These are phyloP conservation scores for Myotis myotis DNA, from an alignment of 2,797 vertebrate genomes.

Conservation along the genomic window DNA sequence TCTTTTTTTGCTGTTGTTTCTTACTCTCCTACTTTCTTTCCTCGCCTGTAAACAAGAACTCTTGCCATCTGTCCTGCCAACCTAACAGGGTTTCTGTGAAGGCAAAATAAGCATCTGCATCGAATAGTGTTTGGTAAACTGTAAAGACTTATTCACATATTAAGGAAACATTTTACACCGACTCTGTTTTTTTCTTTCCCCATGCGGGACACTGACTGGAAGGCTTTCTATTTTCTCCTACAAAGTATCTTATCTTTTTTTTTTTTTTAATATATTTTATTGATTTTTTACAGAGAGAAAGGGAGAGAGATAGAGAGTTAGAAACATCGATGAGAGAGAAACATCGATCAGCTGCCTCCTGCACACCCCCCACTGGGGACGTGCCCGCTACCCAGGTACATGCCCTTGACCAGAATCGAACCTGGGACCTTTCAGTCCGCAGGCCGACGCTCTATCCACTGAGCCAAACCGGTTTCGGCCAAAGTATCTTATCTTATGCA, in stretches of 20 bases:
- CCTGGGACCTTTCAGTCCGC: too few species aligned
- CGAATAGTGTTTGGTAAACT: slow-evolving; percentile 42
- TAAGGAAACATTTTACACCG: neutral
- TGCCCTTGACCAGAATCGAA: too few species aligned
- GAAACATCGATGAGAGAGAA: too few species aligned
- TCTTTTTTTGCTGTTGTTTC: neutral
- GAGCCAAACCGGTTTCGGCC: too few species aligned
- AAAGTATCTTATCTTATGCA: neutral
- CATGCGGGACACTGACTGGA: neutral
- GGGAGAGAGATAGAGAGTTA: too few species aligned
- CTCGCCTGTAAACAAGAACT: slow-evolving; percentile 35
- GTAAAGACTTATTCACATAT: slow-evolving; percentile 23
- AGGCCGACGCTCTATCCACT: too few species aligned
- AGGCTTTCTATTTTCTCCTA: neutral
- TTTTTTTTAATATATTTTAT: too few species aligned
- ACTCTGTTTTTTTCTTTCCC: neutral
- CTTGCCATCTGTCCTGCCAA: slow-evolving; percentile 39
- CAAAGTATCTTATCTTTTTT: neutral
- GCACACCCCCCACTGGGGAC: too few species aligned
- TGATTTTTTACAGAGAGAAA: too few species aligned
- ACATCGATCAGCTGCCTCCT: too few species aligned
- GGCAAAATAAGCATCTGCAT: slow-evolving; percentile 45
- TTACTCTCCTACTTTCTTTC: neutral
- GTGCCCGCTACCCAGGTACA: too few species aligned
- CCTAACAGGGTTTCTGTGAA: slow-evolving; percentile 15